These are phyloP conservation scores for Caenorhabditis latens DNA, from an alignment of 1,140 invertebrate genomes.

Conservation along the genomic window DNA sequence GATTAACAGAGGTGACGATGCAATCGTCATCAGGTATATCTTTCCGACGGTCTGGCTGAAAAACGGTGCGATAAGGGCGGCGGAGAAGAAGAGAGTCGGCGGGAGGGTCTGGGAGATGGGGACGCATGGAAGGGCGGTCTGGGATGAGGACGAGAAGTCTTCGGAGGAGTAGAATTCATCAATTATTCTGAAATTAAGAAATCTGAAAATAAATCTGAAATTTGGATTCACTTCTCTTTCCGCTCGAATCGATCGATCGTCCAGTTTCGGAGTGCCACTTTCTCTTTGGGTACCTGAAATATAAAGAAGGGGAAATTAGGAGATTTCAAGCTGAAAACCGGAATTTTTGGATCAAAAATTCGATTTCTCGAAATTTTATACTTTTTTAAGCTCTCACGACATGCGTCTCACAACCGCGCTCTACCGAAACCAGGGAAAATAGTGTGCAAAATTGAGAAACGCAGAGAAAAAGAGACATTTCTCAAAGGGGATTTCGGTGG, in stretches of 20 bases:
- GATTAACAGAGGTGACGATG: slow-evolving; percentile 66
- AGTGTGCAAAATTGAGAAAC: too few relatives aligned
- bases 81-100: slow-evolving; percentile 61
- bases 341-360: too few relatives aligned
- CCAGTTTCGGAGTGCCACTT: background rate
- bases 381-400: too few relatives aligned
- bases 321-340: too few relatives aligned
- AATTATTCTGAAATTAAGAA: slow-evolving; percentile 62
- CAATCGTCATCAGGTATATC: slow-evolving; percentile 65
- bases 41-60: slow-evolving; percentile 61
- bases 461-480: too few relatives aligned
- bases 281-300: slow-evolving; percentile 20
- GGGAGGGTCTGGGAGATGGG: slow-evolving; percentile 63
- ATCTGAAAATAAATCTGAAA: slow-evolving; percentile 83
- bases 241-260: background rate
- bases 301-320: too few relatives aligned
- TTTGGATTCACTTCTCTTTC: slow-evolving; percentile 30
- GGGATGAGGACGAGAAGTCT: slow-evolving; percentile 20
- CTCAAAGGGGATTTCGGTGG: too few relatives aligned
- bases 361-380: too few relatives aligned
- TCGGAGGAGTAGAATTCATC: slow-evolving; percentile 65
- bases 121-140: slow-evolving; percentile 13
- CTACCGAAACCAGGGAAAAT: too few relatives aligned
- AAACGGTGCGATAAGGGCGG: slow-evolving; percentile 65
- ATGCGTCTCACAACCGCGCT: too few relatives aligned